Evolutionary conservation across 1,140 invertebrate genomes (phyloP).

Genomic region (Carcinoscorpius rotundicauda): DNA sequence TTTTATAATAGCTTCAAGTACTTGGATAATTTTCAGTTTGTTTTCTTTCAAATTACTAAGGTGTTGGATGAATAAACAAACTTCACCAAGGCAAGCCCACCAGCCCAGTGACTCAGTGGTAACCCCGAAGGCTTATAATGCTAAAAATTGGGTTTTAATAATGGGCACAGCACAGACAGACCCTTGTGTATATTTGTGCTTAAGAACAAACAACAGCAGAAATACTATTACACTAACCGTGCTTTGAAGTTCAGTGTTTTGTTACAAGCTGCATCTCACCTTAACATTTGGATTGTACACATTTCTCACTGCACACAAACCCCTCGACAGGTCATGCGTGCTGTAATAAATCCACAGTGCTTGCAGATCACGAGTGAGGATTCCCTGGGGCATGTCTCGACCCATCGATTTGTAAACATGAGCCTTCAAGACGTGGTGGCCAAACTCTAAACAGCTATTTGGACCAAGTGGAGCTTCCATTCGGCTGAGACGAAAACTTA

Average conservation of each 20-base stretch:
- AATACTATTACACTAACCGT: background rate
- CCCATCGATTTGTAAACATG: slow-evolving; percentile 60
- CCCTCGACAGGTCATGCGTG: slow-evolving; percentile 64
- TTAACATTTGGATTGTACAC: slow-evolving; percentile 92
- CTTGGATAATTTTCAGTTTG: too few relatives aligned
- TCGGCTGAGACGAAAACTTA: slow-evolving; percentile 77
- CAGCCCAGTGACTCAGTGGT: too few relatives aligned
- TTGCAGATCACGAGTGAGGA: slow-evolving; percentile 66
- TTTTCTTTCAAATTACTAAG: too few relatives aligned
- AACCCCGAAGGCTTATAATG: too few relatives aligned
- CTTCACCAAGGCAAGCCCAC: too few relatives aligned
- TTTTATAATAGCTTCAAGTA: too few relatives aligned
- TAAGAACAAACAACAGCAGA: too few relatives aligned
- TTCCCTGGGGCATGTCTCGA: slow-evolving; percentile 32
- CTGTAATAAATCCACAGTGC: slow-evolving; percentile 78
- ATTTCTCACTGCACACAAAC: slow-evolving; percentile 73
- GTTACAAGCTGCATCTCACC: slow-evolving; percentile 31
- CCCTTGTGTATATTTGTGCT: too few relatives aligned
- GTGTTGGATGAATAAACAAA: too few relatives aligned
- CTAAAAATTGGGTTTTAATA: too few relatives aligned
- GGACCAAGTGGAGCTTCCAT: slow-evolving; percentile 68
- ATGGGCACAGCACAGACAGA: too few relatives aligned
- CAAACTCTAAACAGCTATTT: slow-evolving; percentile 80
- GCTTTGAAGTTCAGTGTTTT: background rate
- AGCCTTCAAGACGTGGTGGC: slow-evolving; percentile 91